Evolutionary conservation across 1,140 invertebrate species (phyloP).

Genomic region (Globodera ellingtonae): DNA sequence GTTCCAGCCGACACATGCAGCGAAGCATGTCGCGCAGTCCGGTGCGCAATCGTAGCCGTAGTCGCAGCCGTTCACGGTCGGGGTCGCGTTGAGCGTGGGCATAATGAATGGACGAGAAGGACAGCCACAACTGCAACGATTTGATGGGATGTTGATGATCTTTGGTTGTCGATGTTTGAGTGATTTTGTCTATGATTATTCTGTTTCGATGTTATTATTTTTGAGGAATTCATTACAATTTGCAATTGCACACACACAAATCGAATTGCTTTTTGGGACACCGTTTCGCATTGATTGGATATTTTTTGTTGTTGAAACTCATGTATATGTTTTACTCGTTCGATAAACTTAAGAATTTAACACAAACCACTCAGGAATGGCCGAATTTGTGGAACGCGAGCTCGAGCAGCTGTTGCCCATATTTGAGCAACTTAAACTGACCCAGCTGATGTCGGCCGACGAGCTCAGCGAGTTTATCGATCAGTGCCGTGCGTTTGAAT

Average conservation of each 20-base stretch:
- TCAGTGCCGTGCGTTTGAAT: constrained; percentile 12
- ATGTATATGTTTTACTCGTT: too few species aligned
- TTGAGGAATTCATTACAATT: too few species aligned
- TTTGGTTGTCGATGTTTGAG: background rate
- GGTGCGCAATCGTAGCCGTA: constrained; percentile 16
- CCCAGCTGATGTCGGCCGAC: constrained; percentile 1
- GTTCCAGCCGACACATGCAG: constrained; percentile 25
- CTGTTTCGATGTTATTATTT: too few species aligned
- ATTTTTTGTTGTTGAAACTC: too few species aligned
- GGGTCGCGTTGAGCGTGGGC: background rate
- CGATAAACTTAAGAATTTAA: background rate
- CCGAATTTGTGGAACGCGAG: constrained; percentile 25
- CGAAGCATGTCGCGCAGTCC: constrained; percentile 27
- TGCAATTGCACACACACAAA: too few species aligned
- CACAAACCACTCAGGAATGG: background rate
- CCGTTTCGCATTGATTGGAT: too few species aligned
- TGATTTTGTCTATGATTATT: too few species aligned
- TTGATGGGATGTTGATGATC: background rate
- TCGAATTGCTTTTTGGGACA: too few species aligned
- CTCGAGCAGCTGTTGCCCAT: constrained; percentile 18
- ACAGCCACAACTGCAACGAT: background rate
- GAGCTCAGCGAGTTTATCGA: constrained; percentile 17
- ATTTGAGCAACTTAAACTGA: constrained; percentile 24
- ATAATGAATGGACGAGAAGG: background rate
- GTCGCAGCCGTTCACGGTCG: constrained; percentile 29